Percentiles rank a stretch among this genome's conserved stretches.
phyloP scores from a whole-genome alignment of 1,140 invertebrate genomes.

The Drosophila sproati region DNA sequence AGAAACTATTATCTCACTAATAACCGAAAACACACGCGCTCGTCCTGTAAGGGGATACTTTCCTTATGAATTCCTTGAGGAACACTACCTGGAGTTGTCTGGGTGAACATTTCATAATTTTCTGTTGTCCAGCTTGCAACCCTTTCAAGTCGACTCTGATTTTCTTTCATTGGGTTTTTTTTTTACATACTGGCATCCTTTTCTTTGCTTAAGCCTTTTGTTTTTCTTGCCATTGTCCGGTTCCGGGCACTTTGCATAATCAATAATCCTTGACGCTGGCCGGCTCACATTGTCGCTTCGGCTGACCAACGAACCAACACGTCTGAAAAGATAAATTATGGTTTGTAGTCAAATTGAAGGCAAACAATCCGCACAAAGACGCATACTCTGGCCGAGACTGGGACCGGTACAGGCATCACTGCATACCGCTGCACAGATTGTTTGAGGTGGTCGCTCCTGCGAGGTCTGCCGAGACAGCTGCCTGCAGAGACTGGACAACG shows the following conservation, averaged over 20 bases:
- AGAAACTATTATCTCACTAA: slow-evolving; percentile 81
- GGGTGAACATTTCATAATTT: slow-evolving; percentile 53
- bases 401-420: slow-evolving; percentile 10
- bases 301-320: slow-evolving; percentile 75
- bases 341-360: slow-evolving; percentile 84
- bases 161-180: slow-evolving; percentile 36
- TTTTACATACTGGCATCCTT: slow-evolving; percentile 37
- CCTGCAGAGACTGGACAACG: slow-evolving; percentile 43
- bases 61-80: slow-evolving; percentile 44
- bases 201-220: slow-evolving; percentile 77
- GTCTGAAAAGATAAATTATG: slow-evolving; percentile 84
- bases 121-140: slow-evolving; percentile 66
- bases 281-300: slow-evolving; percentile 61
- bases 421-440: slow-evolving; percentile 4
- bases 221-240: slow-evolving; percentile 77
- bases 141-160: slow-evolving; percentile 56
- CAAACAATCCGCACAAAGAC: slow-evolving; percentile 80
- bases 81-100: slow-evolving; percentile 27
- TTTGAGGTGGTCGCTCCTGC: slow-evolving; percentile 38
- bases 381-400: slow-evolving; percentile 6
- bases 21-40: slow-evolving; percentile 83
- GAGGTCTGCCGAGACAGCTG: slow-evolving; percentile 52
- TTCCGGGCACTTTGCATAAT: slow-evolving; percentile 82
- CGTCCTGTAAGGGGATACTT: slow-evolving; percentile 76
- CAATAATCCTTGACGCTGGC: slow-evolving; percentile 83